A percentile compares a stretch with the other conserved stretches of the same genome.
Conservation (phyloP, 1,140 invertebrate genomes). For the Carposina sasakii region DNA sequence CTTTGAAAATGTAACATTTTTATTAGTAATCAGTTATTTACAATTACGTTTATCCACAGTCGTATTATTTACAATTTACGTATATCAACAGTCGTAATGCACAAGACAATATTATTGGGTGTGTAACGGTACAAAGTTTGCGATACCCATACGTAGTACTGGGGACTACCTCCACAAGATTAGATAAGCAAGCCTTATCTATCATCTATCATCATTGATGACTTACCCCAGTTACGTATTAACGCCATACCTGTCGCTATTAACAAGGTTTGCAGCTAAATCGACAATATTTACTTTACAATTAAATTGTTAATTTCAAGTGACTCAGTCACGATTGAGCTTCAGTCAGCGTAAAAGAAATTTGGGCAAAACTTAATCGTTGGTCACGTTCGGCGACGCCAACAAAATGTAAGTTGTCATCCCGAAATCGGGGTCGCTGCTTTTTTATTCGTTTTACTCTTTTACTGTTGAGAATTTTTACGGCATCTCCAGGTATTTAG, state of each 20-base stretch:
- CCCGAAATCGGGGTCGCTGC: too few species aligned
- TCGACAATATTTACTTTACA: neutral
- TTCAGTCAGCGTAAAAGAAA: neutral
- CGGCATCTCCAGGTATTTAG: too few species aligned
- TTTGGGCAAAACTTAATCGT: neutral
- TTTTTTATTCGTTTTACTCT: too few species aligned
- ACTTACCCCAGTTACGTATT: constrained; percentile 27
- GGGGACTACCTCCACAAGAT: constrained; percentile 26
- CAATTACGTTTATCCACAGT: too few species aligned
- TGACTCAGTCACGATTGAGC: too few species aligned
- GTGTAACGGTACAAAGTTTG: neutral
- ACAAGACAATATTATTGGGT: neutral
- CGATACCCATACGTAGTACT: constrained; percentile 1
- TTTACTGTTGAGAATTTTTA: too few species aligned
- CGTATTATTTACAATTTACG: constrained; percentile 12
- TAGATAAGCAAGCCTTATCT: constrained; percentile 23
- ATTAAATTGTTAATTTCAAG: too few species aligned
- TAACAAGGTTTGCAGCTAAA: neutral
- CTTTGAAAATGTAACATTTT: too few species aligned
- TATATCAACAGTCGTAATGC: constrained; percentile 7
- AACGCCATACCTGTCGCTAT: neutral
- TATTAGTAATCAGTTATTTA: too few species aligned
- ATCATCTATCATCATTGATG: constrained; percentile 27
- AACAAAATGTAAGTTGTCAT: neutral
- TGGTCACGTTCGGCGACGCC: neutral